phyloP scores from a whole-genome alignment of 1,140 invertebrate species.

The Cryptotermes secundus region DNA sequence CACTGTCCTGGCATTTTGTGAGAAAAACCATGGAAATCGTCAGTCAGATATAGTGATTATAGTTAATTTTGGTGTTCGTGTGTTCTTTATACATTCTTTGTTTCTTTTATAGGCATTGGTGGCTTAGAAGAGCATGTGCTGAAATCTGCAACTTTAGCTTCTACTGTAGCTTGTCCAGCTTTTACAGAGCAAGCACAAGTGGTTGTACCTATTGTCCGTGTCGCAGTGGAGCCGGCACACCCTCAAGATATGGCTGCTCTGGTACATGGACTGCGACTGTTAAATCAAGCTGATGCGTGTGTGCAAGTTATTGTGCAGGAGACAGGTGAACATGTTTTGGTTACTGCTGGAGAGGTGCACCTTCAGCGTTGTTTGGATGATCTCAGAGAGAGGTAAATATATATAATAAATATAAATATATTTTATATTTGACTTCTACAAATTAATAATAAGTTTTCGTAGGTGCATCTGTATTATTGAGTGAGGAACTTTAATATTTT shows the following conservation, averaged over 20 bases:
- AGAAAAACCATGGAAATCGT: no score
- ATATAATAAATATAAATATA: no score
- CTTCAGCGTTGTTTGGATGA: slow-evolving; percentile 92
- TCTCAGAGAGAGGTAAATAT: slow-evolving; percentile 58
- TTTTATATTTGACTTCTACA: no score
- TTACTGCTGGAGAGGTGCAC: slow-evolving; percentile 97
- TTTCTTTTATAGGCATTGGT: slow-evolving; percentile 76
- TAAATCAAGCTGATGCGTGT: slow-evolving; percentile 93
- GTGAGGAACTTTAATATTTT: no score
- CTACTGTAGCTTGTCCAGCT: slow-evolving; percentile 78
- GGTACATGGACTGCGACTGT: slow-evolving; percentile 73
- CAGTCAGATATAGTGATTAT: no score
- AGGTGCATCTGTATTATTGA: no score
- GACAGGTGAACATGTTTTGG: slow-evolving; percentile 93
- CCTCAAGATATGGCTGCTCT: slow-evolving; percentile 78
- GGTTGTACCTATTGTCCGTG: slow-evolving; percentile 85
- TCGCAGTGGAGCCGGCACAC: slow-evolving; percentile 90
- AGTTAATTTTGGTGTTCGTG: not conserved
- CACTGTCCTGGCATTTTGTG: no score
- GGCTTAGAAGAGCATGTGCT: slow-evolving; percentile 83
- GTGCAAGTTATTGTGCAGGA: slow-evolving; percentile 89
- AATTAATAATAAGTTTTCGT: no score
- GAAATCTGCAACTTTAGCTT: slow-evolving; percentile 90
- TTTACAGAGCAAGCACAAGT: slow-evolving; percentile 83
- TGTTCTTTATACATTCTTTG: not conserved